Evolutionary conservation across 2,888 invertebrate genomes (phyloP), one percentile per base, ranked within the genome.

Genomic region (Drosophila tripunctata): DNA sequence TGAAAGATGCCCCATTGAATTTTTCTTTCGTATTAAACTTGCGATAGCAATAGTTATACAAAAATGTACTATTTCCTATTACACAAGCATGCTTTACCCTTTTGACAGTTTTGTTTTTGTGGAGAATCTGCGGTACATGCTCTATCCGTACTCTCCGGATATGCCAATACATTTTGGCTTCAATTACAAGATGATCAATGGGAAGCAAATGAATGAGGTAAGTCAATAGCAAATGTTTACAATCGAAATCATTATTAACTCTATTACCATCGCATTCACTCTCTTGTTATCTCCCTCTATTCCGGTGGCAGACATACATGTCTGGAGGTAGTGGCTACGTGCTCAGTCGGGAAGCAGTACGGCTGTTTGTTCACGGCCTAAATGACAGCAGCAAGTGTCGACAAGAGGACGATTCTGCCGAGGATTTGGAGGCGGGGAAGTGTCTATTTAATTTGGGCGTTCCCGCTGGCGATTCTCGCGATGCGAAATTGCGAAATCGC

Each of bases 261-360:
- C 45, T 24, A 15, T 38, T 27, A 6, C 7, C 21, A 54, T 54
- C 5, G n/a, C 14, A 4, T 5, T 12, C 7, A 19, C 10, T 24
- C 12, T 33, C n/a, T 45, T 19, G 4, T 17, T 27, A 4, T 15
- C n/a, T 19, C 27, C 40, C 12, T 33, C 27, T 35, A 5, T 22
- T 2, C 38, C 0, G 7, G 19, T 31, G 2, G 1, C 81, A 93
- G 93, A 96, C 97, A 0, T 97, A 96, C 89, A 96, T 97, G 96
- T 96, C 96, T 79, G 97, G 97, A 0, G 96, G 96, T 0, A 96
- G 96, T 48, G 98, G 98, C 1, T 99, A 99, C 91, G 96, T 98
- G 22, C 92, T 99, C 15, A 98, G 97, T 82, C 93, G 94, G 57
- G 95, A 94, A 87, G 97, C 87, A 0, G 17, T 97, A 1, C 93